Conservation (phyloP, 2,888 invertebrate species). For the Eurois occulta region DNA sequence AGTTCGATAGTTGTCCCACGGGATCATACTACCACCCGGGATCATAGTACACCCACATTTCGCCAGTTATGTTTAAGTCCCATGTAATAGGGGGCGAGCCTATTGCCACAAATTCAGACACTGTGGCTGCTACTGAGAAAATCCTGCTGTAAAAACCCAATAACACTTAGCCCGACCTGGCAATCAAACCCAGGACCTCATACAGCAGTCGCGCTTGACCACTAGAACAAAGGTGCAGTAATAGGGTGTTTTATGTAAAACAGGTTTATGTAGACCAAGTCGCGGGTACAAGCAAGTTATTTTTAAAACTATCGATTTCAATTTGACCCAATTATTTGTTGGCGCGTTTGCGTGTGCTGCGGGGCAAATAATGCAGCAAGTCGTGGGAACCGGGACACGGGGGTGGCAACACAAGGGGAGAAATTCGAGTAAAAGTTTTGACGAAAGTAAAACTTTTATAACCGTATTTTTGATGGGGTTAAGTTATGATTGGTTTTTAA, state of each 20-base stretch:
- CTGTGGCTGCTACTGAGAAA: too few species aligned
- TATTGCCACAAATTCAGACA: too few species aligned
- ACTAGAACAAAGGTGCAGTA: too few species aligned
- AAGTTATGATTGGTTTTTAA: constrained; percentile 28
- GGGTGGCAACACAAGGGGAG: neutral
- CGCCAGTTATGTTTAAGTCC: too few species aligned
- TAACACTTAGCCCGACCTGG: too few species aligned
- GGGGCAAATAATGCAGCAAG: constrained; percentile 17
- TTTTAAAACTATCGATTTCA: constrained; percentile 34
- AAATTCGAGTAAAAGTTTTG: neutral
- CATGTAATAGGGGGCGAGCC: too few species aligned
- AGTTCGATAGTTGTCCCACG: too few species aligned
- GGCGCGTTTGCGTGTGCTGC: constrained; percentile 12
- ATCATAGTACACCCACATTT: too few species aligned
- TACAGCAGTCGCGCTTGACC: too few species aligned
- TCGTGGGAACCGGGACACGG: constrained; percentile 32
- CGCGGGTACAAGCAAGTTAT: neutral
- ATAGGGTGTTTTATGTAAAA: neutral
- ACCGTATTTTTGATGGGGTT: neutral
- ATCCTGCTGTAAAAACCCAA: too few species aligned
- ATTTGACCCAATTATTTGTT: constrained; percentile 37
- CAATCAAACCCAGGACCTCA: too few species aligned
- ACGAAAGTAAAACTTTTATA: constrained; percentile 9
- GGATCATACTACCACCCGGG: too few species aligned
- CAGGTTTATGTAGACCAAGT: neutral